Conservation (phyloP, 2,113 vertebrate genomes). For the Trichomycterus rosablanca region DNA sequence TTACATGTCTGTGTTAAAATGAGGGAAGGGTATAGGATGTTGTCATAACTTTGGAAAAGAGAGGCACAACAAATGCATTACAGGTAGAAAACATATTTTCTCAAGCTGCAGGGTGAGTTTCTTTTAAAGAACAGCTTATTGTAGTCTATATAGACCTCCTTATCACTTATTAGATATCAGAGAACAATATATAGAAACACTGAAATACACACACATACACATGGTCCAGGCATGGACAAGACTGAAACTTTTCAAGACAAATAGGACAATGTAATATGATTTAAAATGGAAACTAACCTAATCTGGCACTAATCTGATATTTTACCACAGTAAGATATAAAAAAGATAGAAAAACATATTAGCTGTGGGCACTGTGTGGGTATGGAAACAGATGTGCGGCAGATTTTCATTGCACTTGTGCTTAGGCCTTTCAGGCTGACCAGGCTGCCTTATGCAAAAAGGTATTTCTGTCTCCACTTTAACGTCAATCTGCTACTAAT, state of each 20-base stretch:
- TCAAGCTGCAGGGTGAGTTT: conserved; percentile 14
- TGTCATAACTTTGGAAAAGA: too few relatives aligned
- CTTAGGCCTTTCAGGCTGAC: conserved; percentile 68
- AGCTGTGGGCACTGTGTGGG: conserved; percentile 70
- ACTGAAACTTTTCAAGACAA: conserved; percentile 10
- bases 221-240: conserved; percentile 12
- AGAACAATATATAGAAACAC: not conserved
- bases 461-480: conserved; percentile 52
- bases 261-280: too few relatives aligned
- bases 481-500: conserved; percentile 39
- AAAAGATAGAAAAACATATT: conserved; percentile 72
- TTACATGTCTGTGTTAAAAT: too few relatives aligned
- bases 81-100: conserved; percentile 15
- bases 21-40: too few relatives aligned
- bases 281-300: too few relatives aligned
- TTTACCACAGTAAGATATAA: conserved; percentile 69
- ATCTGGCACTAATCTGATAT: conserved; percentile 69
- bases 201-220: conserved; percentile 11
- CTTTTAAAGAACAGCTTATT: not conserved
- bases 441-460: conserved; percentile 56
- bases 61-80: not conserved
- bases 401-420: conserved; percentile 67
- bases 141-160: conserved; percentile 2
- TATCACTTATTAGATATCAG: conserved; percentile 24
- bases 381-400: conserved; percentile 71